Percentiles rank a stretch among this genome's conserved stretches.
These are phyloP conservation scores for Punctoribates punctum DNA, from an alignment of 2,888 invertebrate genomes.

Conservation along the genomic window DNA sequence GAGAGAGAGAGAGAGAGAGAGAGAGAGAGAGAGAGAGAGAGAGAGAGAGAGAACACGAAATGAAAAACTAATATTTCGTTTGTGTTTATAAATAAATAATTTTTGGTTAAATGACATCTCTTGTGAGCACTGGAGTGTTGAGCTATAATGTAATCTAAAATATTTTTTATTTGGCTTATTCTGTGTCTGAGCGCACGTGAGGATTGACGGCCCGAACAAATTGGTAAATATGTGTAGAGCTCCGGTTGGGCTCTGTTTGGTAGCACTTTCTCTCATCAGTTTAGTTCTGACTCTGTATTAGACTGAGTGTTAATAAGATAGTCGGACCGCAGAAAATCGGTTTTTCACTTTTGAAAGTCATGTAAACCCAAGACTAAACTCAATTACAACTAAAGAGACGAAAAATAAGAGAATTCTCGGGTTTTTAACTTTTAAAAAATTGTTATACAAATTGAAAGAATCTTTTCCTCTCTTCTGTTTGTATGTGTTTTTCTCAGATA, in stretches of 20 bases:
- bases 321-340: neutral
- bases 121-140: too few relatives aligned
- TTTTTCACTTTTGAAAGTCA: neutral
- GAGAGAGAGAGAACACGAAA: neutral
- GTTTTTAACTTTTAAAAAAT: neutral
- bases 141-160: too few relatives aligned
- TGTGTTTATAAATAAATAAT: too few relatives aligned
- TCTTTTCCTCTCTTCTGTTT: neutral
- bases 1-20: neutral
- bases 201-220: conserved; percentile 6
- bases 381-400: neutral
- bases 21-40: conserved; percentile 5
- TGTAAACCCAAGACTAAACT: neutral
- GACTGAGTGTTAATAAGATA: conserved; percentile 26
- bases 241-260: neutral
- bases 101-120: too few relatives aligned
- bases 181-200: neutral
- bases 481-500: neutral
- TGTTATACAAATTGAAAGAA: conserved; percentile 7
- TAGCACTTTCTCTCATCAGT: conserved; percentile 13
- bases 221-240: conserved; percentile 2
- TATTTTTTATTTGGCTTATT: too few relatives aligned
- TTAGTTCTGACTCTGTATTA: neutral
- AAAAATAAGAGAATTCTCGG: too few relatives aligned
- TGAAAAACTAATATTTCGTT: too few relatives aligned